A percentile compares a stretch with the other conserved stretches of the same genome.
phyloP scores from a whole-genome alignment of 2,888 invertebrate species.

The Drosophila mulleri region DNA sequence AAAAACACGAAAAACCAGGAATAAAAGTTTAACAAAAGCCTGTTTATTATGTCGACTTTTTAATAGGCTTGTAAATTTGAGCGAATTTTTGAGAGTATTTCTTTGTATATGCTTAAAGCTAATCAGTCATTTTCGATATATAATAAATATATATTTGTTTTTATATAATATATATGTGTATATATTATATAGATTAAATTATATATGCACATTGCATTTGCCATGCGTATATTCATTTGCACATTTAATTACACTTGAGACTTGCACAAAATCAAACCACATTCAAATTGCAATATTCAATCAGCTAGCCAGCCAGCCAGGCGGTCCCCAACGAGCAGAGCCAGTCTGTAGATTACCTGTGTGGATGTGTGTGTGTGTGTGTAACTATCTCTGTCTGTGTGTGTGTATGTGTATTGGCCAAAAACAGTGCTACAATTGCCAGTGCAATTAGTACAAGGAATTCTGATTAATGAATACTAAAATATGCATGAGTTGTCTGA shows the following conservation, averaged over 20 bases:
- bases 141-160: not conserved
- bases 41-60: constrained; percentile 43
- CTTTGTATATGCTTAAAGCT: constrained; percentile 1
- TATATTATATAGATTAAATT: constrained; percentile 41
- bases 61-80: constrained; percentile 24
- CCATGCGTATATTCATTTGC: constrained; percentile 53
- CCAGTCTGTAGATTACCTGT: constrained; percentile 9
- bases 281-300: constrained; percentile 74
- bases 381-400: not conserved
- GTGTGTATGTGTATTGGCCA: constrained; percentile 14
- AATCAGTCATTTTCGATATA: constrained; percentile 20
- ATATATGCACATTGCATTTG: constrained; percentile 40
- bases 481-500: constrained; percentile 17
- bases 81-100: not conserved
- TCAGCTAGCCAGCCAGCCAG: constrained; percentile 49
- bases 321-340: constrained; percentile 23
- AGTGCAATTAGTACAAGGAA: constrained; percentile 55
- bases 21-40: constrained; percentile 25
- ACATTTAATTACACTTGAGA: constrained; percentile 72
- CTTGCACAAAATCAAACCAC: constrained; percentile 70
- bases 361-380: not conserved
- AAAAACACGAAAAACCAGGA: too few species aligned
- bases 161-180: not conserved
- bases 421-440: constrained; percentile 42
- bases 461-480: constrained; percentile 60